Percentiles rank a stretch among this genome's conserved stretches.
These are phyloP conservation scores for Malurus alboscapulatus DNA, from an alignment of 2,113 vertebrate genomes.

Conservation along the genomic window DNA sequence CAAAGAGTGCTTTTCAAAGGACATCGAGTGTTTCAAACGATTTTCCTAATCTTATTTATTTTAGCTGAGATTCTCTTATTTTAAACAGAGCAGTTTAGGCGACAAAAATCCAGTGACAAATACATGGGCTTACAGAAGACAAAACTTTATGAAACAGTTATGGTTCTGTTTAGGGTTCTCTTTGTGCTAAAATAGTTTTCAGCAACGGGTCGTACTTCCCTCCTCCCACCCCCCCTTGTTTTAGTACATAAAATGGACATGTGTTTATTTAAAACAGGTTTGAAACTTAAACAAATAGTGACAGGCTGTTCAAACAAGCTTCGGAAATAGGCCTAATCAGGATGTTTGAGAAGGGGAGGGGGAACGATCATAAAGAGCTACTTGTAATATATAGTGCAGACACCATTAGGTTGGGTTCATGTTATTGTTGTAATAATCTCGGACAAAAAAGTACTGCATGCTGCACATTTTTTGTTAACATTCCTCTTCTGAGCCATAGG, in stretches of 20 bases:
- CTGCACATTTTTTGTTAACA: slow-evolving; percentile 8
- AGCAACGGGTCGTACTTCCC: neutral
- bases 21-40: neutral
- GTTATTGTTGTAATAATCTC: slow-evolving; percentile 31
- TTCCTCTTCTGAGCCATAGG: neutral
- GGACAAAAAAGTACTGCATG: neutral
- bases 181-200: slow-evolving; percentile 50
- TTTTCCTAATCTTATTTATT: slow-evolving; percentile 36
- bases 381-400: slow-evolving; percentile 57
- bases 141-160: slow-evolving; percentile 14
- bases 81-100: neutral
- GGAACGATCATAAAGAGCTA: slow-evolving; percentile 56
- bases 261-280: slow-evolving; percentile 78
- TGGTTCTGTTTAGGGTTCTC: slow-evolving; percentile 13
- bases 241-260: slow-evolving; percentile 73
- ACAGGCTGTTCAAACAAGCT: slow-evolving; percentile 81
- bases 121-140: neutral
- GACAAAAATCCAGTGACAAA: slow-evolving; percentile 44
- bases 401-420: slow-evolving; percentile 39
- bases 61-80: slow-evolving; percentile 24
- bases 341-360: slow-evolving; percentile 74
- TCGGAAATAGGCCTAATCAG: slow-evolving; percentile 76
- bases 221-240: slow-evolving; percentile 36
- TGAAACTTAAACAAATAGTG: slow-evolving; percentile 79
- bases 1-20: slow-evolving; percentile 3